Conservation (phyloP, 2,797 vertebrate species). For the Rhabdophis nuchalis region DNA sequence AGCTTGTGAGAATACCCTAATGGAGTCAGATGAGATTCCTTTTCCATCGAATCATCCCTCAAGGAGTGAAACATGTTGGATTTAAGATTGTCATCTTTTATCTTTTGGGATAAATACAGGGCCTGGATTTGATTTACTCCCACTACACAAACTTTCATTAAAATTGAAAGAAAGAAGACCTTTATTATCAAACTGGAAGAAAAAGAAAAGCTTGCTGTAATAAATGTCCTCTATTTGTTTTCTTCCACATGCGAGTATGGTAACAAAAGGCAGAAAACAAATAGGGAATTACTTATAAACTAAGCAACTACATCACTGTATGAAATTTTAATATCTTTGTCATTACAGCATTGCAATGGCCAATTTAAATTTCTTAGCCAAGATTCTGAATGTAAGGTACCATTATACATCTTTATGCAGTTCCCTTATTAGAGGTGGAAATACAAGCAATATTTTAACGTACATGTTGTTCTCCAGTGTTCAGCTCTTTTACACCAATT, state of each 20-base stretch:
- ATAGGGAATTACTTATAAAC: not conserved
- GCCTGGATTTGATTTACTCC: not conserved
- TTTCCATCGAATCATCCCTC: not conserved
- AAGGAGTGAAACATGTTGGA: not conserved
- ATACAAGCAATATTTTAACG: slow-evolving; percentile 1
- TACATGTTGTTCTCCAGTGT: not conserved
- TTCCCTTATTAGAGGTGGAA: not conserved
- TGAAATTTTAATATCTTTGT: not conserved
- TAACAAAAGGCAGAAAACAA: not conserved
- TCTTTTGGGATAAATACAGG: not conserved
- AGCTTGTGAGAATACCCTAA: not conserved
- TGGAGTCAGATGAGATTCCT: not conserved
- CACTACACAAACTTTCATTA: not conserved
- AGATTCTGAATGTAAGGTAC: slow-evolving; percentile 2
- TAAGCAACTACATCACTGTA: not conserved
- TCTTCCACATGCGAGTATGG: not conserved
- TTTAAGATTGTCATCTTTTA: not conserved
- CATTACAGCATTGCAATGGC: not conserved
- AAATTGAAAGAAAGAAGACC: no score
- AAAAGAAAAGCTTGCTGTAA: not conserved
- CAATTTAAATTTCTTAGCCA: slow-evolving; percentile 19
- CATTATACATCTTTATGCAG: slow-evolving; percentile 7
- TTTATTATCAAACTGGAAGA: not conserved
- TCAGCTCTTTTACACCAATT: slow-evolving; percentile 18
- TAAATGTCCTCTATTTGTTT: not conserved